phyloP scores from a whole-genome alignment of 2,888 invertebrate species.

The Lithophane leautieri region DNA sequence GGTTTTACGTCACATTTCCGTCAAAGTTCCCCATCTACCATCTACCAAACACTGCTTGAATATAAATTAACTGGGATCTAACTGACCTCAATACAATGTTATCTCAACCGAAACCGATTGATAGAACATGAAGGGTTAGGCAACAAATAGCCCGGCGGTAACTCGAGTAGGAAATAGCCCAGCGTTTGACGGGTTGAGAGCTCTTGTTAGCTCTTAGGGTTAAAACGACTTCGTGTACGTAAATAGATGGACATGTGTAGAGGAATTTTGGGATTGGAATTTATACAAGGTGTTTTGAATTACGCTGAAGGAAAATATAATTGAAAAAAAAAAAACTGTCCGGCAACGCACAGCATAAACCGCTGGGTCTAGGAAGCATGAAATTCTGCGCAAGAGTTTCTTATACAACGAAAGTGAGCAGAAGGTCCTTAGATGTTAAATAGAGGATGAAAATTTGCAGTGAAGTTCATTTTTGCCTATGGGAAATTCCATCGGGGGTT shows the following conservation, averaged over 20 bases:
- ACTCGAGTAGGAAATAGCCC: conserved; percentile 58
- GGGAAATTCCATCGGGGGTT: too few relatives aligned
- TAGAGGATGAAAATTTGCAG: too few relatives aligned
- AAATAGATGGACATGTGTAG: conserved; percentile 14
- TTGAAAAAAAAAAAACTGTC: background rate
- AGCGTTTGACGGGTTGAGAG: conserved; percentile 49
- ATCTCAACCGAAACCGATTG: conserved; percentile 56
- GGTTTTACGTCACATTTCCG: background rate
- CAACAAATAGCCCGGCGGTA: conserved; percentile 58
- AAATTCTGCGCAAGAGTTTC: too few relatives aligned
- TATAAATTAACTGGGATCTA: conserved; percentile 43
- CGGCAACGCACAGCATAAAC: too few relatives aligned
- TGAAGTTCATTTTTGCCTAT: too few relatives aligned
- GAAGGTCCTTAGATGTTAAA: too few relatives aligned
- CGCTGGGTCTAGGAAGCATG: too few relatives aligned
- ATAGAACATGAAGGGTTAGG: conserved; percentile 51
- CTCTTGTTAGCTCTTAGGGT: conserved; percentile 39
- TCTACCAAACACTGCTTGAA: conserved; percentile 22
- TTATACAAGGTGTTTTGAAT: background rate
- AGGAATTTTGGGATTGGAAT: background rate
- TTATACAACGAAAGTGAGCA: too few relatives aligned
- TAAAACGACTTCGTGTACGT: conserved; percentile 33
- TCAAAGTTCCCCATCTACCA: background rate
- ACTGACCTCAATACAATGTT: conserved; percentile 52
- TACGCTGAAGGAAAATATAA: background rate